A percentile compares a stretch with the other conserved stretches of the same genome.
Conservation (phyloP, 2,888 invertebrate genomes). For the Acanthosepion lycidas region DNA sequence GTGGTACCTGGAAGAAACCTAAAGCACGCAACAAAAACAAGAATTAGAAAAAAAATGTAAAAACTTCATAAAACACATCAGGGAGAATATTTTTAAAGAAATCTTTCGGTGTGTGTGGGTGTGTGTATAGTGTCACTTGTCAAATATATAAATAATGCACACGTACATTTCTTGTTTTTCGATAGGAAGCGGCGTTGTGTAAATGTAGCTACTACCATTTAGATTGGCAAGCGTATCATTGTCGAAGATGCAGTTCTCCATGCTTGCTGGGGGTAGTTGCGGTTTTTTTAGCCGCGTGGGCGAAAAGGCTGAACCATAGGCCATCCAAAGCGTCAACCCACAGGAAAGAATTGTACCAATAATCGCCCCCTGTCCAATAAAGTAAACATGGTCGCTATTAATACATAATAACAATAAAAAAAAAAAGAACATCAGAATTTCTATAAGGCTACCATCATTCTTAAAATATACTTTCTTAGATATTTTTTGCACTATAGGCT, state of each 20-base stretch:
- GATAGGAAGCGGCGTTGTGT: not conserved
- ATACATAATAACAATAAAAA: not conserved
- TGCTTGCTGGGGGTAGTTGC: not conserved
- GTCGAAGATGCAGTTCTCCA: not conserved
- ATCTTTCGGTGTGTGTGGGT: no score
- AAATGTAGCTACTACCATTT: not conserved
- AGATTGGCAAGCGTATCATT: not conserved
- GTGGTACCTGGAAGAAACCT: no score
- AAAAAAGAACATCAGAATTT: not conserved
- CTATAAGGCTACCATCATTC: not conserved
- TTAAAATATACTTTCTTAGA: not conserved
- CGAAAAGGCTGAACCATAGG: not conserved
- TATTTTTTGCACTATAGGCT: no score
- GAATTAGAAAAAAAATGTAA: no score
- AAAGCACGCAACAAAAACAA: no score
- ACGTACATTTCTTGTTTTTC: not conserved
- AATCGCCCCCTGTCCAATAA: slow-evolving; percentile 37
- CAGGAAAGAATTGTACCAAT: not conserved
- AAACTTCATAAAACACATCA: no score
- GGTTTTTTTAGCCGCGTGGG: not conserved
- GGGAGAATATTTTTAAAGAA: no score
- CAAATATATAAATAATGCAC: not conserved
- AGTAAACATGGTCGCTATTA: not conserved
- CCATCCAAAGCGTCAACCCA: not conserved
- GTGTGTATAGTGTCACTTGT: no score